Evolutionary conservation across 2,113 vertebrate genomes (phyloP).

Genomic region (Cervus canadensis): DNA sequence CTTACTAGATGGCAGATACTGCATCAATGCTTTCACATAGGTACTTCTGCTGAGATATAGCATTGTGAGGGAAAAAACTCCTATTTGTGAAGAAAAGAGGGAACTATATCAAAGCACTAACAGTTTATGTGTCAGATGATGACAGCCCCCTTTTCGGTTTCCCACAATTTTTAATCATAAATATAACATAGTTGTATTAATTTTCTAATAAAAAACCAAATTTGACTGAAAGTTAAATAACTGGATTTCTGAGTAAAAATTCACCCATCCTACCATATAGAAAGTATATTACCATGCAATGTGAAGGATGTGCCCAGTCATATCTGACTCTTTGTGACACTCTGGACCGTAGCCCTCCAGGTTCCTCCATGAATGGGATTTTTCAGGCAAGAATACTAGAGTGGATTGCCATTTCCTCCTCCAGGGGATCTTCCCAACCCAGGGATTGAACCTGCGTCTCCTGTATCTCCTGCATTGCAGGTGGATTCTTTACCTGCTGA

Average conservation of each 20-base stretch:
- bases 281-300: neutral
- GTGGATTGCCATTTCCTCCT: neutral
- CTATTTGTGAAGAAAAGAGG: neutral
- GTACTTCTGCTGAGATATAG: neutral
- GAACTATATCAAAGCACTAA: neutral
- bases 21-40: neutral
- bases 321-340: neutral
- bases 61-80: neutral
- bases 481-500: neutral
- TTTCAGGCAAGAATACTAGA: neutral
- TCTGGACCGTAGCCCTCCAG: neutral
- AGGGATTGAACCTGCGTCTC: neutral
- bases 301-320: neutral
- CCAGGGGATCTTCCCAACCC: neutral
- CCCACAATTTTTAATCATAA: neutral
- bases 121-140: neutral
- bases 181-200: neutral
- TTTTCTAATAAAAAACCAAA: neutral
- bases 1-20: neutral
- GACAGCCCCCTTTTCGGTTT: neutral
- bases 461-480: neutral
- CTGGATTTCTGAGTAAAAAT: slow-evolving; percentile 6
- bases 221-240: neutral
- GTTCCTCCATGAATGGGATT: neutral
- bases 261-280: neutral